Evolutionary conservation across 2,888 invertebrate species (phyloP), one percentile per base, ranked within the genome.

Genomic region (Nomada lathburiana): DNA sequence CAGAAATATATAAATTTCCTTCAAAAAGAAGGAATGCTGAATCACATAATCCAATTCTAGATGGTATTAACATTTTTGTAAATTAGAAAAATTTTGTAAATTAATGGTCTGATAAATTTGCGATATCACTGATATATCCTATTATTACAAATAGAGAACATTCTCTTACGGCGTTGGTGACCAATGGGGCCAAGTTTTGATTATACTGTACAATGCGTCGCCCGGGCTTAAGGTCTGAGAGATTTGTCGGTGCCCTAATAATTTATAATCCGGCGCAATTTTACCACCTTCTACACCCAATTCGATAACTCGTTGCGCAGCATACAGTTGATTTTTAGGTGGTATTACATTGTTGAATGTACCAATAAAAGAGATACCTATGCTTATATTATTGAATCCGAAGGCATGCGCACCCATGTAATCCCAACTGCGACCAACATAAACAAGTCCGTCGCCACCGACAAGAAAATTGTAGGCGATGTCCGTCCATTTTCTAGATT

Each of bases 401-500:
- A 95, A 95, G 0, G 97, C 95, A 89, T 97, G 97, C 0, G 97
- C 96, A 0, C 97, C 97, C 60, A 95, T 94, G 78, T 94, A 93
- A 84, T 96, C 95, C 97, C 97, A 98, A 1, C 97, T 97, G 5
- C 97, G 95, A 0, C 97, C 97, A 85, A 95, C 95, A 91, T 97
- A 97, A 0, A 96, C 96, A 11, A 95, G 95, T 0, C 97, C 97
- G 90, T 97, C 97, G 5, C 97, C 97, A 0, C 97, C 97, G 2
- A 98, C 95, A 2, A 98, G 93, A 88, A 97, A 98, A 91, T 97
- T 98, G 92, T 97, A 97, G 0, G 95, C 96, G 36, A 97, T 97
- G 90, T 97, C 97, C 78, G 94, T 95, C 95, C 96, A 96, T 0
- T 94, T 92, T 75, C 93, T 94, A 26, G 95, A 95, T 86, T 97